A percentile compares a stretch with the other conserved stretches of the same genome.
phyloP scores from a whole-genome alignment of 2,113 vertebrate genomes.

The Rhagologus leucostigma region DNA sequence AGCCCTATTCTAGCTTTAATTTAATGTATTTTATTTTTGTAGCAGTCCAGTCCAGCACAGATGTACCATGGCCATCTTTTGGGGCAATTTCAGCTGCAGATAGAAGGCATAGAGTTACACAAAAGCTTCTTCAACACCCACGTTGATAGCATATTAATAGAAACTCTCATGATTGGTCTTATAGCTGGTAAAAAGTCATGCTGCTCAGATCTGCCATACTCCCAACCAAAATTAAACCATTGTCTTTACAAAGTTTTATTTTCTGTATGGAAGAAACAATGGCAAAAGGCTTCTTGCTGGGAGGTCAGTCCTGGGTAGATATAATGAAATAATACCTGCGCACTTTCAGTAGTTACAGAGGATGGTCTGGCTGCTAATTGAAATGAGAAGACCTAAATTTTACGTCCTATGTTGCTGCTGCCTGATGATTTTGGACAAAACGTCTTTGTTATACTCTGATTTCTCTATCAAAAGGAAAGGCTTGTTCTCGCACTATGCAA shows the following conservation, averaged over 20 bases:
- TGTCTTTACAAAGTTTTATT: neutral
- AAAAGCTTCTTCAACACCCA: neutral
- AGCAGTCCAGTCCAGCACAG: neutral
- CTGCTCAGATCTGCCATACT: neutral
- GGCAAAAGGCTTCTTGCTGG: neutral
- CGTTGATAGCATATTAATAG: rapidly evolving
- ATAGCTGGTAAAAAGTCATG: neutral
- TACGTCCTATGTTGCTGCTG: neutral
- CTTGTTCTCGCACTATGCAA: rapidly evolving
- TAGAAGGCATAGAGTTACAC: neutral
- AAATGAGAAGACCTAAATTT: neutral
- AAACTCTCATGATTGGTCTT: neutral
- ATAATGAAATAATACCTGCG: neutral
- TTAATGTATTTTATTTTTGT: neutral
- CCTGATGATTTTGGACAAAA: neutral
- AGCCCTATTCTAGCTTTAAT: neutral
- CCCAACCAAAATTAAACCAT: neutral
- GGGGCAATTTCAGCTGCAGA: neutral
- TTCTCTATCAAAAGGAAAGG: neutral
- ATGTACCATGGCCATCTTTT: neutral
- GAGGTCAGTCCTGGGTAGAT: neutral
- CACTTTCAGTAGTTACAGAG: neutral
- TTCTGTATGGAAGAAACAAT: neutral
- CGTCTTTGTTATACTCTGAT: neutral
- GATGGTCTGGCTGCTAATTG: neutral